A percentile compares a stretch with the other conserved stretches of the same genome.
phyloP scores from a whole-genome alignment of 2,113 vertebrate genomes.

The Felis chaus region DNA sequence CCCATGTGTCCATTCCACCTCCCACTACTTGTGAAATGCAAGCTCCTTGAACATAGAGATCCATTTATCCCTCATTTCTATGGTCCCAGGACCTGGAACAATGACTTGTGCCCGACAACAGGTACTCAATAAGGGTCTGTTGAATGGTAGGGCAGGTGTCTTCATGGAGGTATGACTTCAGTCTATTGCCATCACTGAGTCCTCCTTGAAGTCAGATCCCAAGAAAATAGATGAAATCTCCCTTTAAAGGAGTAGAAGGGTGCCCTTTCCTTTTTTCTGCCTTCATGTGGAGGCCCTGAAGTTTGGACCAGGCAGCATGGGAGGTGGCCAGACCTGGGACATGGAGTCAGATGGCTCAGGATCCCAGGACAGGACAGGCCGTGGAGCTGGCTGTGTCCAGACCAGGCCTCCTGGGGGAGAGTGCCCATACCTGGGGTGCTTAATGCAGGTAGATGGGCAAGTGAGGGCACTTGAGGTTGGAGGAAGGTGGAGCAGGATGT shows the following conservation, averaged over 20 bases:
- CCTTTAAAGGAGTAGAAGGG: background rate
- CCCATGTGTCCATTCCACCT: background rate
- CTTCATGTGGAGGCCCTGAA: background rate
- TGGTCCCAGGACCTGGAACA: background rate
- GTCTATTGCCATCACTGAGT: background rate
- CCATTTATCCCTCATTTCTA: background rate
- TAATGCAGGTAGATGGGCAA: background rate
- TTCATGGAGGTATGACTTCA: background rate
- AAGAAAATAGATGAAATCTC: background rate
- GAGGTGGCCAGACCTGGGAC: background rate
- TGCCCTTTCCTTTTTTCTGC: background rate
- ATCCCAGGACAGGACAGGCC: background rate
- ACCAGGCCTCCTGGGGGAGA: background rate
- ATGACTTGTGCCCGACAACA: background rate
- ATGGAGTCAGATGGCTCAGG: background rate
- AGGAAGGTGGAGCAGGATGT: conserved; percentile 64
- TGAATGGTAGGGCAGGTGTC: background rate
- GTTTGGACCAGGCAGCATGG: background rate
- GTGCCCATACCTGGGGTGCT: background rate
- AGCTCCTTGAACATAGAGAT: background rate
- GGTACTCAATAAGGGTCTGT: background rate
- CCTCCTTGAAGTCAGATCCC: background rate
- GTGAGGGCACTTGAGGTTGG: background rate
- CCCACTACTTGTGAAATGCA: background rate
- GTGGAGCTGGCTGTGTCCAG: background rate